phyloP scores from a whole-genome alignment of 2,797 vertebrate genomes.

The Toxotes lorentzi region DNA sequence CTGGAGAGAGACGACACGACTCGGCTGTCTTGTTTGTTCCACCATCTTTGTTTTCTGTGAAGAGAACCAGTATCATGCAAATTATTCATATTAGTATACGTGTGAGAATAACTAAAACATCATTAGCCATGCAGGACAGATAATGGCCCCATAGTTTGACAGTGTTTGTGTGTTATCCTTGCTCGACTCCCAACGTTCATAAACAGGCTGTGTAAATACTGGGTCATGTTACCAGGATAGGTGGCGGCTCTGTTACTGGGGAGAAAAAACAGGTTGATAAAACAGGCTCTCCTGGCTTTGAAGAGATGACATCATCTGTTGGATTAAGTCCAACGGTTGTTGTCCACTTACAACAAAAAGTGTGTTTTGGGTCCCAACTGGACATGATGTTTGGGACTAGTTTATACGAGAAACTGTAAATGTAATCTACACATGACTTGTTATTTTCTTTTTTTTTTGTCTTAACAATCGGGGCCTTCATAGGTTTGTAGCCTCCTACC shows the following conservation, averaged over 20 bases:
- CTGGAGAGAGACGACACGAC: constrained; percentile 72
- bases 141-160: constrained; percentile 19
- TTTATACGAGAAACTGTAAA: background rate
- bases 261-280: constrained; percentile 52
- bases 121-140: background rate
- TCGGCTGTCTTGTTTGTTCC: constrained; percentile 75
- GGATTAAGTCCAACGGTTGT: constrained; percentile 45
- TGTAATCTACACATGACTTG: constrained; percentile 21
- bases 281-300: constrained; percentile 63
- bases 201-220: constrained; percentile 82
- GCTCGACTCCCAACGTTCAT: constrained; percentile 69
- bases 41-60: constrained; percentile 81
- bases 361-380: constrained; percentile 12
- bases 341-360: background rate
- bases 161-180: constrained; percentile 41
- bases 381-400: background rate
- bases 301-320: constrained; percentile 77
- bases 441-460: constrained; percentile 19
- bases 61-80: constrained; percentile 29
- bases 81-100: background rate
- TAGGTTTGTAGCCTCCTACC: constrained; percentile 18
- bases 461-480: background rate
- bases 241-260: constrained; percentile 67
- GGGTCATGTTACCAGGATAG: constrained; percentile 77
- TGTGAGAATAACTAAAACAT: background rate